Base-by-base conservation (phyloP, 1,140 invertebrate genomes). In the Aphelinus certus region DNA sequence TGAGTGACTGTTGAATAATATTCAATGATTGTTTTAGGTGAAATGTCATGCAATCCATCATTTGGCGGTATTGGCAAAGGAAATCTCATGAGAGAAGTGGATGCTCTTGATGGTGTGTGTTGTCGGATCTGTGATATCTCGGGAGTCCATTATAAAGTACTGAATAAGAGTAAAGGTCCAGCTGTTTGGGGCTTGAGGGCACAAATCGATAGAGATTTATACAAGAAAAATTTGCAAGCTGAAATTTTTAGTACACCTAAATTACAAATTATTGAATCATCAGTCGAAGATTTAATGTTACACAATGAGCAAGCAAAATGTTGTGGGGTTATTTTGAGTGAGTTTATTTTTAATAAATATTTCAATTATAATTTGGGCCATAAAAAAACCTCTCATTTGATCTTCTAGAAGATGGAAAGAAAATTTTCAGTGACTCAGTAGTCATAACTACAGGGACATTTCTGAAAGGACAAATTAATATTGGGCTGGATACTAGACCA, bases 21-120 rank as follows among this genome's bases (percentile, higher is more conserved):
- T 75, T 79, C 1, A 65, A 60, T 49, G 65, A 46, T 74, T 71
- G 76, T 79, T 81, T 76, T 80, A 95, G 95, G 95, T 61, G 97
- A 96, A 88, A 98, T 98, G 97, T 97, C 96, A 1, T 98, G 97
- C 81, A 98, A 98, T 88, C 96, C 96, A 60, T 95, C 95, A 9
- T 98, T 98, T 89, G 97, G 97, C 67, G 97, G 97, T 43, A 97
- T 98, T 79, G 97, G 97, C 2, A 98, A 98, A 89, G 97, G 96
- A 0, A 95, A 98, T 88, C 87, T 98, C 57, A 95, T 98, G 90
- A 91, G 91, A 84, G 97, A 98, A 90, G 88, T 98, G 45, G 97
- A 98, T 89, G 97, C 97, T 10, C 85, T 98, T 1, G 97, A 97
- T 89, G 97, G 97, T 42, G 81, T 98, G 7, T 97, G 95, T 89